Evolutionary conservation across 2,888 invertebrate species (phyloP), one percentile per base, ranked within the genome.

Genomic region (Agonopterix alstromeriana): DNA sequence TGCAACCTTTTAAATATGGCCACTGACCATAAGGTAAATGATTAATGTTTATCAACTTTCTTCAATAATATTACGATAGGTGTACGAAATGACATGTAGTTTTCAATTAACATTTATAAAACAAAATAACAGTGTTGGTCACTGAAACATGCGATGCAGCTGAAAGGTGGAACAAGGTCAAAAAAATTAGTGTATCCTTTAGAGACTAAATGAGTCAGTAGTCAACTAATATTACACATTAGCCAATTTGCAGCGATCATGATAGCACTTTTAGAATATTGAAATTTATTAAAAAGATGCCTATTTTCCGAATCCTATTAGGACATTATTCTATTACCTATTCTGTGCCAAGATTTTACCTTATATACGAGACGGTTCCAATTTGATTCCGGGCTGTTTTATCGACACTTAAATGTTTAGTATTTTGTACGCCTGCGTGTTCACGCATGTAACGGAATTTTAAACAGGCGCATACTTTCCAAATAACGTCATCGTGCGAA

Each of bases 391-490:
- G 1, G 27, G 27, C 27, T 27, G 27, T 7, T 27, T 27, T 5
- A 27, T 7, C 27, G 27, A 27, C 38, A 48, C 42, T 45, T 40
- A 5, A 27, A 5, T 27, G 7, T 48, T 47, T 45, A 10, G 43
- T 27, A 27, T 48, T 47, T 45, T 10, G 43, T 42, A 35, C 40
- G 11, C 12, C 46, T 45, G 58, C 55, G 53, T 65, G 57, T 63
- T 72, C 70, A 70, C 27, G 27, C 27, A 27, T 1, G 27, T 73
- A 77, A 70, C 75, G 70, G 77, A 77, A 77, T 82, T 72, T 70
- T 64, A 77, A 80, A 70, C 75, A 78, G 73, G 66, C 70, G 61
- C 78, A 82, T 84, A 77, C 82, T 83, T 86, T 82, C 78, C 71
- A 74, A 73, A 75, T 82, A 77, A 80, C 84, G 83, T 86, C 84